Percentiles rank a stretch among this genome's conserved stretches.
Conservation (phyloP, 1,140 invertebrate genomes). For the Mycetomoellerius zeteki region DNA sequence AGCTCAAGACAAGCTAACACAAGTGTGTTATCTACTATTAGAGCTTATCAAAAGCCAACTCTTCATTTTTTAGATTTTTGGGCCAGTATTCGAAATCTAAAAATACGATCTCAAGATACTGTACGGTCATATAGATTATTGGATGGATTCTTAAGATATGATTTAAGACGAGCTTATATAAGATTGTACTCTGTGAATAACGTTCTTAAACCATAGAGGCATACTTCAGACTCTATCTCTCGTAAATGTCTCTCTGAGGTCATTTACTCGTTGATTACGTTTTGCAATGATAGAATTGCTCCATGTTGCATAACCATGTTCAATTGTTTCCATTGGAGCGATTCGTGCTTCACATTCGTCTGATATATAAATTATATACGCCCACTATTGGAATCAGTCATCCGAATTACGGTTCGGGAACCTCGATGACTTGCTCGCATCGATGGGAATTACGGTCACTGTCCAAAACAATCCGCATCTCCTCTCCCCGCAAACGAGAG, state of each 20-base stretch:
- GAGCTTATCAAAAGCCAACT: no score
- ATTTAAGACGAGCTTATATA: not conserved
- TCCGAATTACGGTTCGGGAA: not conserved
- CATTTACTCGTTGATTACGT: not conserved
- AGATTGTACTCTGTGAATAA: not conserved
- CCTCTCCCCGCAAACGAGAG: not conserved
- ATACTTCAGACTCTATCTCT: not conserved
- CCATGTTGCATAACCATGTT: not conserved
- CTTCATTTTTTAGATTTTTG: not conserved
- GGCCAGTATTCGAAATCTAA: not conserved
- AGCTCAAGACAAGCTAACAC: not conserved
- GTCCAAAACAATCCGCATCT: not conserved
- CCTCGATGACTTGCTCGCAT: not conserved
- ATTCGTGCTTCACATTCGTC: not conserved
- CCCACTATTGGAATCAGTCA: conserved; percentile 6
- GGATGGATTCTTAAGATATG: not conserved
- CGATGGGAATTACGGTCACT: not conserved
- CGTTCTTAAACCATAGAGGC: not conserved
- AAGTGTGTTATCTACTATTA: not conserved
- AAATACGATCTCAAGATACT: not conserved
- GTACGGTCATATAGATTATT: not conserved
- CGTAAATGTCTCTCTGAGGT: not conserved
- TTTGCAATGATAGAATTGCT: not conserved
- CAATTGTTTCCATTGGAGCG: not conserved
- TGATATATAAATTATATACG: conserved; percentile 2